phyloP scores from a whole-genome alignment of 2,888 invertebrate species.

The Microctonus aethiopoides region DNA sequence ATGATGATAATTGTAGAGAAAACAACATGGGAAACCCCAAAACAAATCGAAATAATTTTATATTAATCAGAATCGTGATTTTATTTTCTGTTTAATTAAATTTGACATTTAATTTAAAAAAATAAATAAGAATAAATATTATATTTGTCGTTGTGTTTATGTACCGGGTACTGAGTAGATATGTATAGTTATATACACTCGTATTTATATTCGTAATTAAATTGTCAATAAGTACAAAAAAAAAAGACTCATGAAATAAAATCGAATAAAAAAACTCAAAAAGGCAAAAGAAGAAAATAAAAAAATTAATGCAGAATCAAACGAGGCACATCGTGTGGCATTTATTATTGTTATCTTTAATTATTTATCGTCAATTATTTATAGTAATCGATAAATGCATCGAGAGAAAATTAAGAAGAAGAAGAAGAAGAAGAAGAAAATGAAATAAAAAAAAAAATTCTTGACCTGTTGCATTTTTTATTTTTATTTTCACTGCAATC shows the following conservation, averaged over 20 bases:
- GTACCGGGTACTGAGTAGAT: constrained; percentile 22
- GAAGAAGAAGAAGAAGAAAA: too few species aligned
- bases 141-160: background rate
- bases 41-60: background rate
- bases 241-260: background rate
- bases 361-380: background rate
- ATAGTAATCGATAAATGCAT: background rate
- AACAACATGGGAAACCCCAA: background rate
- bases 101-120: constrained; percentile 22
- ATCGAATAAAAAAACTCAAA: background rate
- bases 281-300: too few species aligned
- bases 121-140: too few species aligned
- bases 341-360: background rate
- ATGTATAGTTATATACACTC: background rate
- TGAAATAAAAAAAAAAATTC: background rate
- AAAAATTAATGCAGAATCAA: too few species aligned
- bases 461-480: background rate
- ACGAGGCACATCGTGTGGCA: background rate
- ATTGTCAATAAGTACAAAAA: background rate
- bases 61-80: constrained; percentile 7
- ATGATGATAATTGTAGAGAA: background rate
- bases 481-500: background rate
- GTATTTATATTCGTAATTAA: background rate
- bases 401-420: background rate
- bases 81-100: background rate